Evolutionary conservation across 1,140 invertebrate genomes (phyloP).

Genomic region (Caenorhabditis remanei): DNA sequence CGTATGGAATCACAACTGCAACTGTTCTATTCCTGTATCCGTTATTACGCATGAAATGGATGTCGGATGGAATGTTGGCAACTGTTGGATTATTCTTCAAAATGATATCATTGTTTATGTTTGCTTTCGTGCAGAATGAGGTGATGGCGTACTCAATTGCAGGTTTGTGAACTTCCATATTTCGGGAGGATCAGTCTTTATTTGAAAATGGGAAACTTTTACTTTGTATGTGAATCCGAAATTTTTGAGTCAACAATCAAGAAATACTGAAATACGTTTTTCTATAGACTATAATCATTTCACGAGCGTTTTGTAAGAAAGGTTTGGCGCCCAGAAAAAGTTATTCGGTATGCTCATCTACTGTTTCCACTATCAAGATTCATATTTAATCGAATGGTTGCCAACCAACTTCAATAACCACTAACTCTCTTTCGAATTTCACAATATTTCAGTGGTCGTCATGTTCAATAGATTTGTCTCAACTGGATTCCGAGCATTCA

Average conservation of each 20-base stretch:
- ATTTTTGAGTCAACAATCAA: too few species aligned
- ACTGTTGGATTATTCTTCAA: constrained; percentile 69
- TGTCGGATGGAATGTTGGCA: constrained; percentile 68
- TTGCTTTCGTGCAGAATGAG: constrained; percentile 67
- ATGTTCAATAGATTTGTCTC: constrained; percentile 72
- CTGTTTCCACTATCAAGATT: too few species aligned
- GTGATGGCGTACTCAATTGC: constrained; percentile 61
- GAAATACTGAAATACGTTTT: too few species aligned
- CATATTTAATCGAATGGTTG: too few species aligned
- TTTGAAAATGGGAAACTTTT: too few species aligned
- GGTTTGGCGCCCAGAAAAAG: too few species aligned
- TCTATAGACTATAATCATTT: too few species aligned
- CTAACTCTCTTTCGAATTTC: not conserved
- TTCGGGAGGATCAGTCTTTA: not conserved
- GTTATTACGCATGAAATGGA: constrained; percentile 67
- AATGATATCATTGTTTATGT: constrained; percentile 68
- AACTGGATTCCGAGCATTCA: constrained; percentile 71
- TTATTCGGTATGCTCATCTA: too few species aligned
- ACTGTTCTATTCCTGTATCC: constrained; percentile 71
- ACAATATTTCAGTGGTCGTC: constrained; percentile 59
- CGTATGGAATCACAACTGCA: constrained; percentile 60
- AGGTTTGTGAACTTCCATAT: not conserved
- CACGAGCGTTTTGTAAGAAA: too few species aligned
- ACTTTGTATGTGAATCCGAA: too few species aligned
- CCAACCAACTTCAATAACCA: not conserved